These are phyloP conservation scores for Enteromius paludinosus DNA, from an alignment of 2,797 vertebrate genomes.

Conservation along the genomic window DNA sequence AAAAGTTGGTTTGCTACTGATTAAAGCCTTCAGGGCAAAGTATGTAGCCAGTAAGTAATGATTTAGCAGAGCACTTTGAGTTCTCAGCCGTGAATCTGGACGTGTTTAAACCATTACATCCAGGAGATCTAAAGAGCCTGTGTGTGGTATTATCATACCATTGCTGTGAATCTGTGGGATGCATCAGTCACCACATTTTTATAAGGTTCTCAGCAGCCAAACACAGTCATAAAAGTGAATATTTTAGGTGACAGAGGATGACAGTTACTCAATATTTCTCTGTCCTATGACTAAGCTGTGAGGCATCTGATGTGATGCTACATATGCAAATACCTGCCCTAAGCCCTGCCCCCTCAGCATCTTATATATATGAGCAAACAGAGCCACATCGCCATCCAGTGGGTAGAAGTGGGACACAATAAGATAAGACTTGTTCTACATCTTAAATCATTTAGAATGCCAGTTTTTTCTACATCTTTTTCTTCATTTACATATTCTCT, in stretches of 20 bases:
- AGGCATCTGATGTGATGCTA: neutral
- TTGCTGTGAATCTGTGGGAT: neutral
- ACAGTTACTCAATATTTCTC: neutral
- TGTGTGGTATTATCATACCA: neutral
- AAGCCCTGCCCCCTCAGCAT: neutral
- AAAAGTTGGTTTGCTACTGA: conserved; percentile 8
- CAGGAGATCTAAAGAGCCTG: neutral
- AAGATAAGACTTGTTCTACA: neutral
- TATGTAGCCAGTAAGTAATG: neutral
- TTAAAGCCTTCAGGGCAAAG: conserved; percentile 1
- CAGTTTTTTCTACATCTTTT: neutral
- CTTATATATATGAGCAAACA: conserved; percentile 32
- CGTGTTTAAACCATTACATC: conserved; percentile 6
- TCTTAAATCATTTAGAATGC: neutral
- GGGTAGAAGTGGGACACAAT: conserved; percentile 64
- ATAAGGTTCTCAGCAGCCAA: conserved; percentile 4
- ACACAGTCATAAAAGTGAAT: neutral
- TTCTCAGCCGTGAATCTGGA: neutral
- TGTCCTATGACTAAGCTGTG: neutral
- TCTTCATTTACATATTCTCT: neutral
- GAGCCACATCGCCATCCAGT: conserved; percentile 72
- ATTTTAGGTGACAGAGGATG: neutral
- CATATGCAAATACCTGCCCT: conserved; percentile 6
- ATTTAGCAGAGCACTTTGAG: conserved; percentile 4
- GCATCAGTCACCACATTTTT: conserved; percentile 17